Percentiles rank a stretch among this genome's conserved stretches.
Conservation (phyloP, 2,888 invertebrate species). For the Pollenia angustigena region DNA sequence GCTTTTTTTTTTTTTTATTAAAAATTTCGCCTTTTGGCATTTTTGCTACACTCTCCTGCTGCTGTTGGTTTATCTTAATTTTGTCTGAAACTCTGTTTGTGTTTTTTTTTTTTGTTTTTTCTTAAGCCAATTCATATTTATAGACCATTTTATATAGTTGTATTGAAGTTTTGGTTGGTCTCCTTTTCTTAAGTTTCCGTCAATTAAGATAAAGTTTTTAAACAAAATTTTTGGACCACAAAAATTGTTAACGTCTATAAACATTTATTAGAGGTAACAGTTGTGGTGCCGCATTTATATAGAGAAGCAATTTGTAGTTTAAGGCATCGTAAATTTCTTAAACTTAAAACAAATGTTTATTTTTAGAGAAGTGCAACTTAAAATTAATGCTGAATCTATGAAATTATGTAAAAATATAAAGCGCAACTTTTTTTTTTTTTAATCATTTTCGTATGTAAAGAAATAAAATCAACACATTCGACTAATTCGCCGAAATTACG, state of each 20-base stretch:
- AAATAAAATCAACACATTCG: too few species aligned
- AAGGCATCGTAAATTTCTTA: too few species aligned
- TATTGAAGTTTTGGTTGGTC: conserved; percentile 24
- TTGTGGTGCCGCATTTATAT: conserved; percentile 1
- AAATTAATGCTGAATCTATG: too few species aligned
- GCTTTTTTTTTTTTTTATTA: conserved; percentile 42
- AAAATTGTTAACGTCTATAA: conserved; percentile 40
- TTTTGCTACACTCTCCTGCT: conserved; percentile 57
- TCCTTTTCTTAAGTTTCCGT: conserved; percentile 21
- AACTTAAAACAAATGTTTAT: too few species aligned
- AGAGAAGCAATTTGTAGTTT: not conserved
- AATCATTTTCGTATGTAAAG: too few species aligned
- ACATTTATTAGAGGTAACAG: conserved; percentile 29
- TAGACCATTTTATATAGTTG: conserved; percentile 49
- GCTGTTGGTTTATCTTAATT: conserved; percentile 55
- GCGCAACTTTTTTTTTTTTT: too few species aligned
- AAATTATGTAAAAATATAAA: too few species aligned
- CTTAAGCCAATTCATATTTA: conserved; percentile 61
- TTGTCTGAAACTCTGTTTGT: conserved; percentile 32
- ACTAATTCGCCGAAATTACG: too few species aligned
- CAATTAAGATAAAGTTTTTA: conserved; percentile 62
- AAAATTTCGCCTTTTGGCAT: conserved; percentile 59
- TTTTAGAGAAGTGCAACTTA: too few species aligned
- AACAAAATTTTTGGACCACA: conserved; percentile 38
- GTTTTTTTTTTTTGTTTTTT: conserved; percentile 28